These are phyloP conservation scores for Pheosia tremula DNA, from an alignment of 2,888 invertebrate genomes.

Conservation along the genomic window DNA sequence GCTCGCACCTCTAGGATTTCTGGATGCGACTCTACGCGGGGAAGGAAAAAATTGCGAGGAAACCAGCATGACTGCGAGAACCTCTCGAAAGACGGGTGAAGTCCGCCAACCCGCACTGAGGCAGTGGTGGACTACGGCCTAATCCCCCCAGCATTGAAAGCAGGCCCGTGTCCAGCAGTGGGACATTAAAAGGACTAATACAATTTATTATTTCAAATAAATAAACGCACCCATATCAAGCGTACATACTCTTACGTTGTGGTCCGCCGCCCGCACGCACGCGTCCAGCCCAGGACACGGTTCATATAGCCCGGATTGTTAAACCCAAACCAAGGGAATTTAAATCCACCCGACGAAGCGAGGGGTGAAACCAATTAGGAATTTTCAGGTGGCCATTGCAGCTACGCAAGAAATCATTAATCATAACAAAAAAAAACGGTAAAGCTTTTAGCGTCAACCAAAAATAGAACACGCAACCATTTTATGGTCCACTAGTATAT, in stretches of 20 bases:
- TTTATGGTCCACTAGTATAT: background rate
- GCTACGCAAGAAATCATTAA: constrained; percentile 35
- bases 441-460: background rate
- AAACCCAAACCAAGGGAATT: constrained; percentile 45
- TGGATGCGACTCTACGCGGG: no score
- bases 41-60: no score
- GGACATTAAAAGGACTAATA: no score
- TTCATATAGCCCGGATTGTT: constrained; percentile 59
- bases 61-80: no score
- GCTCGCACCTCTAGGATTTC: no score
- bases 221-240: constrained; percentile 30
- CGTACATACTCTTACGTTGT: constrained; percentile 26
- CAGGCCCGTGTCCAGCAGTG: no score
- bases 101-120: no score
- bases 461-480: background rate
- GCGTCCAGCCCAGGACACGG: constrained; percentile 58
- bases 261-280: constrained; percentile 47
- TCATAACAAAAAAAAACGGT: constrained; percentile 26
- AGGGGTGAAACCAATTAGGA: constrained; percentile 58
- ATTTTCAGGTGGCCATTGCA: constrained; percentile 46
- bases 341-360: constrained; percentile 29
- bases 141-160: no score
- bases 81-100: no score
- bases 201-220: background rate
- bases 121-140: no score